Conservation (phyloP, 1,140 invertebrate species). For the Myzus persicae region DNA sequence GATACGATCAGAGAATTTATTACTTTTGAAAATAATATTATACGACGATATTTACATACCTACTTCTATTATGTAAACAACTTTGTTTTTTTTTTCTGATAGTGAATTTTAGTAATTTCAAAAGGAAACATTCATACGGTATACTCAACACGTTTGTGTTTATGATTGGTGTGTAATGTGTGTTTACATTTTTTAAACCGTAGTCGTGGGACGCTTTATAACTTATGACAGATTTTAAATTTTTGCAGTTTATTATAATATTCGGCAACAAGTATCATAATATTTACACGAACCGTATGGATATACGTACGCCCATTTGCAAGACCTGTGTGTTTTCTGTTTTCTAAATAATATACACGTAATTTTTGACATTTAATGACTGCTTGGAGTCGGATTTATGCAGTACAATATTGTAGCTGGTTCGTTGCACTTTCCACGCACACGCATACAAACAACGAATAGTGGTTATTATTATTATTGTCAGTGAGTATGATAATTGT, state of each 20-base stretch:
- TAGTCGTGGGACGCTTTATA: background rate
- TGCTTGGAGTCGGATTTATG: background rate
- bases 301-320: background rate
- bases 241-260: background rate
- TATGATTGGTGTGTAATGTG: too few relatives aligned
- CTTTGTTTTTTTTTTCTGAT: background rate
- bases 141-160: background rate
- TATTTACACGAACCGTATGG: background rate
- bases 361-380: slow-evolving; percentile 18
- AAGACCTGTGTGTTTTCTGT: background rate
- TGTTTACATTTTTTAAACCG: background rate
- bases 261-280: background rate
- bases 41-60: background rate
- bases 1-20: background rate
- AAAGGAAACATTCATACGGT: background rate
- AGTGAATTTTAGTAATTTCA: background rate
- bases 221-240: background rate
- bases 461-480: background rate
- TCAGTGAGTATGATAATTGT: background rate
- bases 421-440: background rate
- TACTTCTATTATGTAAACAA: slow-evolving; percentile 3
- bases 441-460: background rate
- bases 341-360: slow-evolving; percentile 14
- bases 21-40: background rate
- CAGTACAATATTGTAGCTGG: background rate